Percentiles rank a stretch among this genome's conserved stretches.
Conservation (phyloP, 2,797 vertebrate species). For the Merluccius polli region DNA sequence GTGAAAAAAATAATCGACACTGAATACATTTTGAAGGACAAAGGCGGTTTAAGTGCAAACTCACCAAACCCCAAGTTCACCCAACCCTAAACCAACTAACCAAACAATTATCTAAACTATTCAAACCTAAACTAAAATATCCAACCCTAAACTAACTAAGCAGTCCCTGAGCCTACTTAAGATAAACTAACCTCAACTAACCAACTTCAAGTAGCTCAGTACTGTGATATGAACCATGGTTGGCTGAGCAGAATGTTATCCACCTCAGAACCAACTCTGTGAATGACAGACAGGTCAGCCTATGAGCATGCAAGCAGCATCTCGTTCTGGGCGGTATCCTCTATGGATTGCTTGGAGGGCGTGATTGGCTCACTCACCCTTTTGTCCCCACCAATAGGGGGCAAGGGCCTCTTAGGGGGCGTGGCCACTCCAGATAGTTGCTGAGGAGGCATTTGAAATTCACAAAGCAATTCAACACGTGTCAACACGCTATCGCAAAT, state of each 20-base stretch:
- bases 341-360: slow-evolving; percentile 28
- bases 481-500: neutral
- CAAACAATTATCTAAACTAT: neutral
- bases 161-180: neutral
- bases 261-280: slow-evolving; percentile 17
- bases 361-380: slow-evolving; percentile 65
- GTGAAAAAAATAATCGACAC: no score
- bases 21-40: no score
- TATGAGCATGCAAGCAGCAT: slow-evolving; percentile 41
- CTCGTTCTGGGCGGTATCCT: neutral
- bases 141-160: neutral
- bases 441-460: slow-evolving; percentile 42
- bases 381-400: slow-evolving; percentile 67
- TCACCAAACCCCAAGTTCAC: neutral
- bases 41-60: neutral
- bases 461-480: slow-evolving; percentile 21
- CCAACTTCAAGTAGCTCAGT: neutral
- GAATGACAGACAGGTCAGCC: slow-evolving; percentile 40
- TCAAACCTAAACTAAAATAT: neutral
- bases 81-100: neutral
- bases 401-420: slow-evolving; percentile 66
- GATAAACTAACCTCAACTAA: neutral
- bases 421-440: slow-evolving; percentile 61
- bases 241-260: neutral
- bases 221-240: neutral